A percentile compares a stretch with the other conserved stretches of the same genome.
Evolutionary conservation across 2,888 invertebrate genomes (phyloP).

Genomic region (Heliothis peltigera): DNA sequence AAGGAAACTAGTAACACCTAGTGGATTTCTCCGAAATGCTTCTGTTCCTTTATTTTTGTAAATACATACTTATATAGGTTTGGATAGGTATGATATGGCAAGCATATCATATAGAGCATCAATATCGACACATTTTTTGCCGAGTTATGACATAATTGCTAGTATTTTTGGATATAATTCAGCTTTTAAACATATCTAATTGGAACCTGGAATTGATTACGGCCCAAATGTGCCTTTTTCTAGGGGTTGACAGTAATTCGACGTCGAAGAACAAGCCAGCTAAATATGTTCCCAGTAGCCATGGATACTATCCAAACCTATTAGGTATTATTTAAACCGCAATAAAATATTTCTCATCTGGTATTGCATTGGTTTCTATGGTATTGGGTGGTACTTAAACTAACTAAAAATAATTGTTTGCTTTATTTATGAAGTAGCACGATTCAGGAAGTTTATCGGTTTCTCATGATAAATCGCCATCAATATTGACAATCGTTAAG

Average conservation of each 20-base stretch:
- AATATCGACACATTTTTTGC: not conserved
- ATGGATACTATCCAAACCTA: too few relatives aligned
- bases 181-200: not conserved
- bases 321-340: too few relatives aligned
- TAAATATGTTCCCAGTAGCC: not conserved
- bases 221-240: not conserved
- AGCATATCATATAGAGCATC: not conserved
- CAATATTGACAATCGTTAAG: too few relatives aligned
- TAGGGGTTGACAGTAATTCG: not conserved
- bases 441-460: too few relatives aligned
- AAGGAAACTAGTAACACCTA: constrained; percentile 34
- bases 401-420: not conserved
- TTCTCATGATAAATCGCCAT: too few relatives aligned
- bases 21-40: constrained; percentile 2
- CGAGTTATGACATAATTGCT: not conserved
- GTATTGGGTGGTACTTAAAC: not conserved
- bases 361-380: too few relatives aligned
- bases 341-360: too few relatives aligned
- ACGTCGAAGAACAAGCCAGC: not conserved
- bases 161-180: not conserved
- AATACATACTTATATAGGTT: not conserved
- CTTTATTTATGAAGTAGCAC: too few relatives aligned
- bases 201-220: not conserved
- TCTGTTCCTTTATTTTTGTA: not conserved
- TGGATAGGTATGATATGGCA: not conserved